Evolutionary conservation across 1,140 invertebrate genomes (phyloP), one percentile per base, ranked within the genome.

Genomic region (Tachypleus tridentatus): DNA sequence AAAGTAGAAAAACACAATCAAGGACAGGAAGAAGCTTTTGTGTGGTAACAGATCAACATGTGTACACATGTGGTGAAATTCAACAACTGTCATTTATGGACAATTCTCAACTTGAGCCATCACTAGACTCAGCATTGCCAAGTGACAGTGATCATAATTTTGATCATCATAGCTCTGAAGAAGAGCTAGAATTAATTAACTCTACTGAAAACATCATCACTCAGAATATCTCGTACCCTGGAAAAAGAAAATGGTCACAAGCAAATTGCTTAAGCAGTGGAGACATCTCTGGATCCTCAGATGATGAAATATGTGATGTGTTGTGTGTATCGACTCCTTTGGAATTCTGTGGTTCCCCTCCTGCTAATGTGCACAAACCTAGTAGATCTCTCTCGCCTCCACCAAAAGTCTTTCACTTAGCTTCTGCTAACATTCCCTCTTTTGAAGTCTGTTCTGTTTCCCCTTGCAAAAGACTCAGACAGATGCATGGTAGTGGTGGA

Each of bases 271-370:
- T 72, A 51, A 64, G 61, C 49, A 10, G 29, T 10, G 73, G 74
- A 64, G 74, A 80, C 75, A 77, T 73, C 78, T 81, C 71, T 76
- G 73, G 81, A 63, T 83, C 81, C 65, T 85, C 84, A 52, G 85
- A 87, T 72, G 85, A 87, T 67, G 85, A 86, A 76, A 79, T 85
- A 63, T 80, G 83, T 74, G 84, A 85, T 70, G 78, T 86, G 51
- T 75, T 84, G 72, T 74, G 77, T 54, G 74, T 82, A 74, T 82
- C 85, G 64, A 84, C 87, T 50, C 91, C 91, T 67, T 86, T 93
- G 65, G 84, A 90, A 77, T 93, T 93, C 79, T 83, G 90, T 73
- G 89, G 89, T 69, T 91, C 89, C 70, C 91, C 91, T 67, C 91
- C 91, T 70, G 81, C 88, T 72, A 87, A 91, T 78, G 88, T 87